These are phyloP conservation scores for Platysteira castanea DNA, from an alignment of 2,113 vertebrate species.

Conservation along the genomic window DNA sequence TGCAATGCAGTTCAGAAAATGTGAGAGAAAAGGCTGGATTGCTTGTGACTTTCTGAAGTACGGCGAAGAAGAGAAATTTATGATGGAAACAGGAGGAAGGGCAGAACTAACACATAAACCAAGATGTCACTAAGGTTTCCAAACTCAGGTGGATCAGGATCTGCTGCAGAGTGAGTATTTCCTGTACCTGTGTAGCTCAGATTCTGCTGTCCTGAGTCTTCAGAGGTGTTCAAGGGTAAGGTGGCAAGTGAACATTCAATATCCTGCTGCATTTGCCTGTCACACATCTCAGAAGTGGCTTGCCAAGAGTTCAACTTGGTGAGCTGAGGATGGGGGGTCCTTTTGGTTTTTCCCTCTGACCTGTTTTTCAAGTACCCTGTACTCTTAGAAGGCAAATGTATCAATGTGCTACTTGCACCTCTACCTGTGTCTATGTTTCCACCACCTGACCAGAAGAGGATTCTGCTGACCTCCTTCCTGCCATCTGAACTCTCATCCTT, in stretches of 20 bases:
- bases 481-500: not conserved
- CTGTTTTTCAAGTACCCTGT: not conserved
- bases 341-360: not conserved
- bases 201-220: not conserved
- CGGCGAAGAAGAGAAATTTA: not conserved
- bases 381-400: not conserved
- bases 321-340: not conserved
- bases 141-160: not conserved
- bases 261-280: not conserved
- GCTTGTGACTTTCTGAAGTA: not conserved
- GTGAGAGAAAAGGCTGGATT: not conserved
- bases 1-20: not conserved
- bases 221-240: not conserved
- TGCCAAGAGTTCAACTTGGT: not conserved
- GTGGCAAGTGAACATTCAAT: not conserved
- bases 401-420: not conserved
- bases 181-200: not conserved
- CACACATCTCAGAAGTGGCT: not conserved
- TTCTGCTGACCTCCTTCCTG: not conserved
- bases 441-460: not conserved
- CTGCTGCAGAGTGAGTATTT: not conserved
- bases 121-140: not conserved
- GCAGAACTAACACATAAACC: not conserved
- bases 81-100: not conserved
- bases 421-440: not conserved